Conservation (phyloP, 2,797 vertebrate species). For the Centroberyx gerrardi region DNA sequence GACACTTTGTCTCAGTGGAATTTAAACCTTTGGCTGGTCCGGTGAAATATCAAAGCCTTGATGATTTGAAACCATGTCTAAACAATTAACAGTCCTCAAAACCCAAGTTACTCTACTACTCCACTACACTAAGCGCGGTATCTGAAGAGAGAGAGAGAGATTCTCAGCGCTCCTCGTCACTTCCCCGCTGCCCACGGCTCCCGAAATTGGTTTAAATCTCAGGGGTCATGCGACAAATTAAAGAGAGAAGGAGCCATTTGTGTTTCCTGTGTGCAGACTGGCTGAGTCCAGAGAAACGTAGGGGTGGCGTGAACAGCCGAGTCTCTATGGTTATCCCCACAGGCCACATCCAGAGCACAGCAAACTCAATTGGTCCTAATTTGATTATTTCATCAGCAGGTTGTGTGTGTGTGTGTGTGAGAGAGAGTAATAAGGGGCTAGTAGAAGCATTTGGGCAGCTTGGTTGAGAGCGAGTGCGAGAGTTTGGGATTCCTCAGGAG, state of each 20-base stretch:
- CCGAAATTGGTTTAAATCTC: constrained; percentile 79
- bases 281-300: constrained; percentile 60
- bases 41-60: neutral
- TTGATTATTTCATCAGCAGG: constrained; percentile 74
- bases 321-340: constrained; percentile 70
- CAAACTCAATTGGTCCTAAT: constrained; percentile 83
- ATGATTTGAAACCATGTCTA: neutral
- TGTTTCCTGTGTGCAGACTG: constrained; percentile 66
- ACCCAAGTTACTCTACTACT: constrained; percentile 12
- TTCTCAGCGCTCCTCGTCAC: constrained; percentile 33
- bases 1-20: neutral
- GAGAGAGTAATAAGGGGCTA: constrained; percentile 62
- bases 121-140: constrained; percentile 21
- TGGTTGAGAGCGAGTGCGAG: constrained; percentile 6
- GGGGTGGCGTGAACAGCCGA: constrained; percentile 67
- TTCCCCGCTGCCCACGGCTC: constrained; percentile 29
- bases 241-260: constrained; percentile 80
- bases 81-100: constrained; percentile 1
- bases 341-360: constrained; percentile 64
- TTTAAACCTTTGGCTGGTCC: neutral
- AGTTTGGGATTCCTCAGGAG: constrained; percentile 24
- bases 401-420: constrained; percentile 28
- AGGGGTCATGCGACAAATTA: constrained; percentile 83
- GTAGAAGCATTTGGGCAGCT: constrained; percentile 36
- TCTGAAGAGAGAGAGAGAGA: constrained; percentile 29